Conservation (phyloP, 2,888 invertebrate genomes). For the Ochropacha duplaris region DNA sequence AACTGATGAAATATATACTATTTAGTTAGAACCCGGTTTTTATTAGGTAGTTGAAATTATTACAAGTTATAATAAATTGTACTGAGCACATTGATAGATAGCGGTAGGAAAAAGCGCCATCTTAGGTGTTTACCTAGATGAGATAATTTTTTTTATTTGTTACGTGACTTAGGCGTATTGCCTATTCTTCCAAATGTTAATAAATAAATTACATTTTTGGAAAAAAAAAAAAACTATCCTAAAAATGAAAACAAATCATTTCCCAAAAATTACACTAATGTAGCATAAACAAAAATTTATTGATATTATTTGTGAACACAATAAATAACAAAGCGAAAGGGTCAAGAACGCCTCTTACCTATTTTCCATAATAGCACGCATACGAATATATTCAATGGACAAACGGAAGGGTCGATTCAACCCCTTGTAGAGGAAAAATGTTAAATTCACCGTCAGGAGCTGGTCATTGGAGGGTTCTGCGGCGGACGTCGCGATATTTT, state of each 20-base stretch:
- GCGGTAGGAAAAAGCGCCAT: too few species aligned
- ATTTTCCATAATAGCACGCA: conserved; percentile 65
- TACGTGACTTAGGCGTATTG: too few species aligned
- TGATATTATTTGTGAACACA: conserved; percentile 58
- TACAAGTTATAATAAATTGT: too few species aligned
- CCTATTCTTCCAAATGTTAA: too few species aligned
- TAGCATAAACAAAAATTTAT: conserved; percentile 71
- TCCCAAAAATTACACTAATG: conserved; percentile 62
- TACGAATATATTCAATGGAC: conserved; percentile 58
- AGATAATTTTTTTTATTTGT: too few species aligned
- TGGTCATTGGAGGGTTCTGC: conserved; percentile 69
- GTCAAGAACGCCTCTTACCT: conserved; percentile 58
- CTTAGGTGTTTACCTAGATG: too few species aligned
- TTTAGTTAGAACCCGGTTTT: too few species aligned
- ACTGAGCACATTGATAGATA: too few species aligned
- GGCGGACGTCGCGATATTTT: conserved; percentile 74
- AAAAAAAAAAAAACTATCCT: neutral
- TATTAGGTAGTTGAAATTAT: too few species aligned
- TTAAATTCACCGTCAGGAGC: conserved; percentile 65
- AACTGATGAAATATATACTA: too few species aligned
- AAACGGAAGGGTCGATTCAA: conserved; percentile 54
- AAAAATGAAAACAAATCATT: conserved; percentile 17
- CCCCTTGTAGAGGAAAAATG: conserved; percentile 44
- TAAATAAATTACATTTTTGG: too few species aligned
- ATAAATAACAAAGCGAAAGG: conserved; percentile 73